Percentiles rank a stretch among this genome's conserved stretches.
Conservation (phyloP, 2,113 vertebrate genomes). For the Tachycineta bicolor region DNA sequence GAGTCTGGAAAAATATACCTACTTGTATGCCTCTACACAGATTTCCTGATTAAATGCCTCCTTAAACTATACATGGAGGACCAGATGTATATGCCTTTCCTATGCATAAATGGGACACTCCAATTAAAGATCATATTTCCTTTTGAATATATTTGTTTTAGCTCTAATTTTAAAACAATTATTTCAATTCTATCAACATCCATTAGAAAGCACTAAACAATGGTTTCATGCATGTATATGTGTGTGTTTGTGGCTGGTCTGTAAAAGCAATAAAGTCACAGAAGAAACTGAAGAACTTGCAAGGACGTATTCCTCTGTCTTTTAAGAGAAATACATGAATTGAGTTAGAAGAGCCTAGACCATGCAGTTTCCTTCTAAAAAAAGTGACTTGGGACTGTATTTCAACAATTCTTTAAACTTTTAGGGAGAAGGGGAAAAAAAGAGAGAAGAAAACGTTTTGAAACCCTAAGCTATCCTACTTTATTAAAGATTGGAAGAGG, state of each 20-base stretch:
- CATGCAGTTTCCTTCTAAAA: conserved; percentile 48
- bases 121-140: neutral
- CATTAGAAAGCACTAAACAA: neutral
- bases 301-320: conserved; percentile 48
- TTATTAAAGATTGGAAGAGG: conserved; percentile 70
- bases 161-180: neutral
- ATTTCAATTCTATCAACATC: neutral
- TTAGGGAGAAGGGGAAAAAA: neutral
- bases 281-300: conserved; percentile 33
- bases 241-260: neutral
- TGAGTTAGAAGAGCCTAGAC: conserved; percentile 59
- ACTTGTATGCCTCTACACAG: neutral
- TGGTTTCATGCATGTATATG: neutral
- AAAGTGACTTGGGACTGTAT: conserved; percentile 61
- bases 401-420: conserved; percentile 57
- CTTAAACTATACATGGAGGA: neutral
- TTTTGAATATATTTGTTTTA: neutral
- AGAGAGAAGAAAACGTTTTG: neutral
- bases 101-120: neutral
- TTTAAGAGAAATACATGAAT: conserved; percentile 34
- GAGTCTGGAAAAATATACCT: neutral
- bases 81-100: neutral
- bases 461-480: conserved; percentile 45
- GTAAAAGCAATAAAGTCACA: neutral
- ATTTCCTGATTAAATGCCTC: conserved; percentile 6